These are phyloP conservation scores for Mesorhabditis sp. DNA, from an alignment of 2,888 invertebrate genomes.

Conservation along the genomic window DNA sequence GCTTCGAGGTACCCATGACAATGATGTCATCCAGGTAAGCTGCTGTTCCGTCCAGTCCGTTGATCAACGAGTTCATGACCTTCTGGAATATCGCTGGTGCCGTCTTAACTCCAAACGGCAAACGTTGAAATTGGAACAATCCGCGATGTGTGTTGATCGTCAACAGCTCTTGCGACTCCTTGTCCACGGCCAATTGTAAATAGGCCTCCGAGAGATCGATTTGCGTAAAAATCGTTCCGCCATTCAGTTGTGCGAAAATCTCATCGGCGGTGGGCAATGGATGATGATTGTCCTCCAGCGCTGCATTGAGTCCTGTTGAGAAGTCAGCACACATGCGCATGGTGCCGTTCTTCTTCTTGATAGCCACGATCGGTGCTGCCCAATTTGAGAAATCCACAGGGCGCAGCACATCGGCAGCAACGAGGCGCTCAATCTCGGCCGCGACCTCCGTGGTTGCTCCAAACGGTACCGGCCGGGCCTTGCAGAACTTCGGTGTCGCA, in stretches of 20 bases:
- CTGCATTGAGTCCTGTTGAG: conserved; percentile 33
- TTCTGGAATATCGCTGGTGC: conserved; percentile 34
- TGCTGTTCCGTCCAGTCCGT: conserved; percentile 26
- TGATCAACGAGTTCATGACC: conserved; percentile 25
- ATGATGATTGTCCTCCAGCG: conserved; percentile 24
- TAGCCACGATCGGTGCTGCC: conserved; percentile 38
- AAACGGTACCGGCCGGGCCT: too few relatives aligned
- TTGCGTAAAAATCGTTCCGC: conserved; percentile 37
- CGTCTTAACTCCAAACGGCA: too few relatives aligned
- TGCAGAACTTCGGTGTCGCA: too few relatives aligned
- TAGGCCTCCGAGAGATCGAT: conserved; percentile 43
- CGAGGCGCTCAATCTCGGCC: conserved; percentile 29
- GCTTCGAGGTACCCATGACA: conserved; percentile 15
- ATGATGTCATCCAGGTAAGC: conserved; percentile 39
- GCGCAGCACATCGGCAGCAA: conserved; percentile 15
- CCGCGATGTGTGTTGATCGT: conserved; percentile 39
- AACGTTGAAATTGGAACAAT: conserved; percentile 26
- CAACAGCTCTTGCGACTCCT: conserved; percentile 20
- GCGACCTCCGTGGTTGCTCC: too few relatives aligned
- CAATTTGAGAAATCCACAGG: conserved; percentile 28
- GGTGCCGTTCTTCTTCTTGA: conserved; percentile 31
- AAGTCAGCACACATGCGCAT: conserved; percentile 39
- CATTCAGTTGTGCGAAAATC: conserved; percentile 27
- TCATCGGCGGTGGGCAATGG: conserved; percentile 35
- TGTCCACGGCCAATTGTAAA: conserved; percentile 32